Base-by-base conservation (phyloP, 1,140 invertebrate species). In the Rhyzopertha dominica region DNA sequence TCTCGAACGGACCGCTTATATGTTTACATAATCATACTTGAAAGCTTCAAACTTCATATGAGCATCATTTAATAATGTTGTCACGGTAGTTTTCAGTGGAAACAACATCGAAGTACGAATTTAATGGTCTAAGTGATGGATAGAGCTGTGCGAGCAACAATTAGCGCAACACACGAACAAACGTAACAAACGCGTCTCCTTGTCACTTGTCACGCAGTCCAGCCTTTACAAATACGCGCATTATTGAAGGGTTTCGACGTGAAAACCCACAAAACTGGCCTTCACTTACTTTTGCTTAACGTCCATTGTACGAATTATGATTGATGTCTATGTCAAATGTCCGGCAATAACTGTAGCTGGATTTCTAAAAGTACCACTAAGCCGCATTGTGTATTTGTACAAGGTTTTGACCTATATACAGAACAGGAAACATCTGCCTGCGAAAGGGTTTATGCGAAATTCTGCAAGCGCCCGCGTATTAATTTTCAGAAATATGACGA, bases 151-250 rank as follows among this genome's bases (percentile, higher is more conserved):
- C n/a, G n/a, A n/a, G n/a, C n/a, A n/a, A n/a, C n/a, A n/a, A n/a
- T n/a, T n/a, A n/a, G n/a, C n/a, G n/a, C n/a, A n/a, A n/a, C n/a
- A n/a, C n/a, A n/a, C n/a, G n/a, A n/a, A n/a, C n/a, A n/a, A n/a
- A n/a, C n/a, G n/a, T n/a, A n/a, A n/a, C n/a, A n/a, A n/a, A n/a
- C n/a, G n/a, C n/a, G n/a, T n/a, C 53, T 53, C 52, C 53, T 53
- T 53, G 53, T 56, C 53, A 56, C 51, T 53, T 55, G 53, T 55
- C 53, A 52, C 30, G 43, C 45, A 37, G 38, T 43, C 40, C 51
- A 47, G 53, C 53, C 53, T 56, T 49, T 47, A 45, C 53, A 56
- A 56, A 56, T 56, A 56, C 49, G 30, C 43, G 50, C 44, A 56
- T 56, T 56, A 53, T 56, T 31, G 41, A 56, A 52, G 53, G 53